Base-by-base conservation (phyloP, 2,113 vertebrate species). In the Esox niger region DNA sequence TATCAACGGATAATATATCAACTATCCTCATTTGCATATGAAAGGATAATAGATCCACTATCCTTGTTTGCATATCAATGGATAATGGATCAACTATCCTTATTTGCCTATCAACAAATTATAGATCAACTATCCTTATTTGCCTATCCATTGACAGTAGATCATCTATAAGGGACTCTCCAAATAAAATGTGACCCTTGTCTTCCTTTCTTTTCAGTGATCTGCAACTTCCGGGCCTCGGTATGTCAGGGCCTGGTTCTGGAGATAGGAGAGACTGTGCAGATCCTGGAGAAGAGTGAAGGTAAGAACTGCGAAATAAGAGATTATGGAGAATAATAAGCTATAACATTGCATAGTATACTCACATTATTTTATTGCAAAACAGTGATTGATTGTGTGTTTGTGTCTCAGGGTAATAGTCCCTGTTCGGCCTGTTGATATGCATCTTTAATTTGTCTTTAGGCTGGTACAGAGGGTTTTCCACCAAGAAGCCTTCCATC, bases 201-300 rank as follows among this genome's bases (percentile, higher is more conserved):
- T n/a, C 75, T 65, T 74, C 63, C 62, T n/a, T n/a, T 74, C 30
- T 70, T 35, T 69, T 33, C 75, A 98, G 96, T 98, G 86, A 95
- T 96, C 89, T 96, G 95, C 93, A 97, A 94, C 88, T 98, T 98
- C 91, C 94, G 95, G 77, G 95, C 93, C 74, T 82, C 95, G 61
- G 92, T 94, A 77, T 94, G 94, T 62, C 95, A 98, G 85, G 95
- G 95, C 38, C 91, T 98, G 85, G 90, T 95, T 63, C 91, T 98
- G 91, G 96, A 98, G 91, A 93, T 98, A 69, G 96, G 96, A 88
- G 96, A 98, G 88, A 98, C 95, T 7, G 96, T 98, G 21, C 96
- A 98, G 88, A 98, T 98, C 85, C 87, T 98, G 85, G 96, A 98
- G 90, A 98, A 96, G 89, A 96, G 93, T 89, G 95, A 98, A 91